Conservation (phyloP, 2,888 invertebrate genomes). For the Galeruca laticollis region DNA sequence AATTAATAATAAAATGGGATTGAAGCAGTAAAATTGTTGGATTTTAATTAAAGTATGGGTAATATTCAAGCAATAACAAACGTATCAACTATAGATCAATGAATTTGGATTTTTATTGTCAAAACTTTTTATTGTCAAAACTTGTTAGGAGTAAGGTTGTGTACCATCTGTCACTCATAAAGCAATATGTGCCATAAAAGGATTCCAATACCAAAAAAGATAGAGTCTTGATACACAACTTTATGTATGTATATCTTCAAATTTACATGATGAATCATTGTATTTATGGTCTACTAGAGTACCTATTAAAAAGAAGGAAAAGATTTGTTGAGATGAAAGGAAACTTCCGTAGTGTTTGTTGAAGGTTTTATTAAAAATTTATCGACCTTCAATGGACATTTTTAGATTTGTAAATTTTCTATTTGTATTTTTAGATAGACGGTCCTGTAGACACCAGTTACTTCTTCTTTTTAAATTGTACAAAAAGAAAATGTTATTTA, state of each 20-base stretch:
- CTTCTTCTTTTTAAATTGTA: conserved; percentile 49
- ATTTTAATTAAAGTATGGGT: neutral
- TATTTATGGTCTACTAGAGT: conserved; percentile 65
- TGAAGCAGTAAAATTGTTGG: too few species aligned
- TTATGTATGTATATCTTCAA: conserved; percentile 33
- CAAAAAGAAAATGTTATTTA: conserved; percentile 49
- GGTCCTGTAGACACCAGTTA: conserved; percentile 16
- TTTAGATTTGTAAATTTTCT: conserved; percentile 60
- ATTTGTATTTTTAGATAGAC: conserved; percentile 66
- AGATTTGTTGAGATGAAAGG: conserved; percentile 60
- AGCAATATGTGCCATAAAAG: conserved; percentile 54
- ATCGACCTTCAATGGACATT: conserved; percentile 22
- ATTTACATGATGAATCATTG: conserved; percentile 52
- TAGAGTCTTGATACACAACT: conserved; percentile 34
- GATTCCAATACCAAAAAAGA: conserved; percentile 52
- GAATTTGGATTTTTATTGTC: conserved; percentile 20
- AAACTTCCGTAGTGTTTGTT: conserved; percentile 58
- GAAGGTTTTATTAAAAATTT: conserved; percentile 40
- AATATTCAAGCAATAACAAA: conserved; percentile 6
- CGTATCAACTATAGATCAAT: conserved; percentile 9
- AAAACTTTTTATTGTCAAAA: conserved; percentile 40
- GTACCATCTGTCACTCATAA: conserved; percentile 33
- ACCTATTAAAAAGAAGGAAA: conserved; percentile 65
- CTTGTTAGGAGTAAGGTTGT: conserved; percentile 45
- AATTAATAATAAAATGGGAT: too few species aligned